Evolutionary conservation across 2,888 invertebrate species (phyloP).

Genomic region (Hirtodrosophila duncani): DNA sequence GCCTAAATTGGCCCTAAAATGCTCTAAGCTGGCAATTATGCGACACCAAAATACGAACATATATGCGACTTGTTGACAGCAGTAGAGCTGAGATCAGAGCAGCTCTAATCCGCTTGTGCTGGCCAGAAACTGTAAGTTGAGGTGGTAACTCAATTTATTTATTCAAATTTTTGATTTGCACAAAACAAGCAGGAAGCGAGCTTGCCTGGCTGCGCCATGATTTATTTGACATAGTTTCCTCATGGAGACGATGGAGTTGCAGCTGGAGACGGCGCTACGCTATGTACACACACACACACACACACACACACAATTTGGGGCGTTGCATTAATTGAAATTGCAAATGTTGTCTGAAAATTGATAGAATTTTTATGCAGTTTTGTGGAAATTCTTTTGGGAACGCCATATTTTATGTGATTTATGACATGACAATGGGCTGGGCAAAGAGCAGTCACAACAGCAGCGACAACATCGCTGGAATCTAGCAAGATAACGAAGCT

Average conservation of each 20-base stretch:
- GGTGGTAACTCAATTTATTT: conserved; percentile 78
- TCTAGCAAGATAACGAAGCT: too few relatives aligned
- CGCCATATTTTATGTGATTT: conserved; percentile 18
- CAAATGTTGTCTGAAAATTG: conserved; percentile 61
- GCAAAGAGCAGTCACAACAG: too few relatives aligned
- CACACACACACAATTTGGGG: conserved; percentile 35
- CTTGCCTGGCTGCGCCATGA: conserved; percentile 48
- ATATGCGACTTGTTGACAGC: conserved; percentile 68
- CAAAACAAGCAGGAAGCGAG: conserved; percentile 45
- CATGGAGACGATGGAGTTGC: too few relatives aligned
- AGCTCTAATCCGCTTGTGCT: background rate
- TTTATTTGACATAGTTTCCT: conserved; percentile 74
- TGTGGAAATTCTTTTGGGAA: conserved; percentile 12
- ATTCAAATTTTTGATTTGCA: conserved; percentile 68
- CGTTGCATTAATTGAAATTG: conserved; percentile 74
- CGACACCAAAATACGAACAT: conserved; percentile 1
- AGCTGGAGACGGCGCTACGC: too few relatives aligned
- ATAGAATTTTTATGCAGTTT: conserved; percentile 69
- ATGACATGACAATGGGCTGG: conserved; percentile 58
- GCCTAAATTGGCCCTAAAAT: conserved; percentile 41
- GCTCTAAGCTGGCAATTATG: conserved; percentile 29
- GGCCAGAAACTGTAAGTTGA: conserved; percentile 21
- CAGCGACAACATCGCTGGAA: too few relatives aligned
- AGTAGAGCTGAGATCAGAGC: conserved; percentile 3
- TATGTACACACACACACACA: too few relatives aligned